phyloP scores from a whole-genome alignment of 2,113 vertebrate species.

The Psophia crepitans region DNA sequence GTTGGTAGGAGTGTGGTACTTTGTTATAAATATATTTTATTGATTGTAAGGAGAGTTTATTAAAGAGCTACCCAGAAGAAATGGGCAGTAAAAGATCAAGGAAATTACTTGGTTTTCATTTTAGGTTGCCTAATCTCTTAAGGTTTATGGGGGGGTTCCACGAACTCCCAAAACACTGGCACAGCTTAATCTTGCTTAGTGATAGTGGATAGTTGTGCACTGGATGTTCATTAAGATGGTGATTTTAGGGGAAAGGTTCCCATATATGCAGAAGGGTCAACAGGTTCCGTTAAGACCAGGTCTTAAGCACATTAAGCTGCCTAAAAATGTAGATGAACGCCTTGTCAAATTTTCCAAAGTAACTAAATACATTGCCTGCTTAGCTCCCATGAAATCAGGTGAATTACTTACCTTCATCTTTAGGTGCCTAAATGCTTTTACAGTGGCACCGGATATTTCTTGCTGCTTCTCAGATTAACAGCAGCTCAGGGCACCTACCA shows the following conservation, averaged over 20 bases:
- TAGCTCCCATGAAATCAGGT: background rate
- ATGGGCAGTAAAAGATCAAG: slow-evolving; percentile 46
- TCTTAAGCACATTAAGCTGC: background rate
- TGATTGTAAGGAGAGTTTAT: slow-evolving; percentile 53
- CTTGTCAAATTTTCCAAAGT: background rate
- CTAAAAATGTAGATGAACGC: background rate
- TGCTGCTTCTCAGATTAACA: background rate
- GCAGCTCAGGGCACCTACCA: background rate
- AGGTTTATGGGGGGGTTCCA: background rate
- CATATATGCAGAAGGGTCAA: background rate
- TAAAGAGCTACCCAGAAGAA: slow-evolving; percentile 30
- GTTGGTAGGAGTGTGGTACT: slow-evolving; percentile 63
- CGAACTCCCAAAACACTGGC: background rate
- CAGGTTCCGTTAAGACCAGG: background rate
- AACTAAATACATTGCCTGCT: background rate
- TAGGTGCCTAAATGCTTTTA: background rate
- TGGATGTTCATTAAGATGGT: background rate
- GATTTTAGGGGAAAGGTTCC: background rate
- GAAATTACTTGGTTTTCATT: background rate
- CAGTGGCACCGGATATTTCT: background rate
- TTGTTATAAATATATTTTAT: slow-evolving; percentile 62
- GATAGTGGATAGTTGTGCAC: background rate
- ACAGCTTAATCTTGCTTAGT: background rate
- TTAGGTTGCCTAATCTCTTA: background rate
- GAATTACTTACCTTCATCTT: background rate